Evolutionary conservation across 2,797 vertebrate species (phyloP), one percentile per base, ranked within the genome.

Genomic region (Sebastes kiyomatsui): DNA sequence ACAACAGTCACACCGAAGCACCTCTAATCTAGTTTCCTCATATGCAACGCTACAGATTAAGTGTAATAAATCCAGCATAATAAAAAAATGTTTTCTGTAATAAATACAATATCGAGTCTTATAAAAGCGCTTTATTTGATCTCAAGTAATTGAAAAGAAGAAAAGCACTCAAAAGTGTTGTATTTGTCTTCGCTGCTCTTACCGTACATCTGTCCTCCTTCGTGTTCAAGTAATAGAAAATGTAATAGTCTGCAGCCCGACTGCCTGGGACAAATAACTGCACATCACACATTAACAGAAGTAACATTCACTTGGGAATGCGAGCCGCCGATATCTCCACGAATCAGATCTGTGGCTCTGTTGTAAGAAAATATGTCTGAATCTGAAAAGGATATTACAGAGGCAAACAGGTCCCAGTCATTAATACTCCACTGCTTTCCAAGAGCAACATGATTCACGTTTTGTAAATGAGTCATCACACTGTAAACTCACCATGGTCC

Each of bases 321-420:
- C 69, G 79, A 86, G 88, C 88, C 82, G 86, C 87, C n/a, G 25
- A 67, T 69, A 42, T 81, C 62, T 38, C 68, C 75, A 27, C 62
- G 7, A 20, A 49, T 49, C 46, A 90, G 67, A 81, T 62, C 77
- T 74, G 80, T 54, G 46, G 69, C 77, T 77, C 74, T 66, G 52
- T 33, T 76, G 77, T 93, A 93, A 90, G 92, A 95, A 94, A 94
- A 95, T 93, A 95, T 33, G 87, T 92, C 66, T 87, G 78, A 75
- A 84, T 89, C 73, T 86, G 79, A 80, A 85, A 87, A 82, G 67
- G 85, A 72, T 49, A 78, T 60, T 13, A 77, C 61, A 72, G 67
- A 80, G 67, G 73, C 80, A 80, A 82, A 80, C 52, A 42, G 60
- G 42, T 84, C 64, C 23, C 23, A 13, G 55, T 73, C 49, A 18